Evolutionary conservation across 1,140 invertebrate species (phyloP).

Genomic region (Pseudomyrmex flavicornis): DNA sequence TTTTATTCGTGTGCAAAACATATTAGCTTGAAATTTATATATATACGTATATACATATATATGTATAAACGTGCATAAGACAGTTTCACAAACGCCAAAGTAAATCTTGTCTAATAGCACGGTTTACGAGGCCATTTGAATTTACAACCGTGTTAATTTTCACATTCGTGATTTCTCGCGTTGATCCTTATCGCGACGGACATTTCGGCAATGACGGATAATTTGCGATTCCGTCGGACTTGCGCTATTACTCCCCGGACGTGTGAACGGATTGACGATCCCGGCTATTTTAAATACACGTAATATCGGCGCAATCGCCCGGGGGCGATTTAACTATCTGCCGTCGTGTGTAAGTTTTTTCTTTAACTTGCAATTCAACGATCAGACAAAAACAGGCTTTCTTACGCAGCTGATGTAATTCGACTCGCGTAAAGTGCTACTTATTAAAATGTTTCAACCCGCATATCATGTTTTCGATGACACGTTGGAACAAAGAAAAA

Average conservation of each 20-base stretch:
- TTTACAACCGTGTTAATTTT: conserved; percentile 52
- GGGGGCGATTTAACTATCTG: conserved; percentile 53
- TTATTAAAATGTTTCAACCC: conserved; percentile 56
- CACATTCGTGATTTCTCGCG: conserved; percentile 44
- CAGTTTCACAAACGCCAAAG: conserved; percentile 13
- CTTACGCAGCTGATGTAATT: conserved; percentile 51
- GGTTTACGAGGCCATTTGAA: conserved; percentile 41
- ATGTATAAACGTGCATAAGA: not conserved
- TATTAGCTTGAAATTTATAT: not conserved
- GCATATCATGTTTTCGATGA: not conserved
- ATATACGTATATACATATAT: not conserved
- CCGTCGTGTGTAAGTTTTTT: conserved; percentile 17
- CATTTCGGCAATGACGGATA: conserved; percentile 34
- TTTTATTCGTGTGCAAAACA: not conserved
- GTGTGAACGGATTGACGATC: conserved; percentile 53
- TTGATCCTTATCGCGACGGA: conserved; percentile 45
- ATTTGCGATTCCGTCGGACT: conserved; percentile 26
- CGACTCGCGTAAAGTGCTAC: conserved; percentile 14
- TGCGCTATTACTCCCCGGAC: not conserved
- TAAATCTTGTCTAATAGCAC: conserved; percentile 37
- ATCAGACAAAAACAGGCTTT: conserved; percentile 8
- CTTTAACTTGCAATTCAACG: conserved; percentile 54
- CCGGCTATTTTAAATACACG: conserved; percentile 11
- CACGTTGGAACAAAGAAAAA: not conserved
- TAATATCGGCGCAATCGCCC: not conserved